Base-by-base conservation (phyloP, 2,797 vertebrate species). In the Fistularia tabacaria region DNA sequence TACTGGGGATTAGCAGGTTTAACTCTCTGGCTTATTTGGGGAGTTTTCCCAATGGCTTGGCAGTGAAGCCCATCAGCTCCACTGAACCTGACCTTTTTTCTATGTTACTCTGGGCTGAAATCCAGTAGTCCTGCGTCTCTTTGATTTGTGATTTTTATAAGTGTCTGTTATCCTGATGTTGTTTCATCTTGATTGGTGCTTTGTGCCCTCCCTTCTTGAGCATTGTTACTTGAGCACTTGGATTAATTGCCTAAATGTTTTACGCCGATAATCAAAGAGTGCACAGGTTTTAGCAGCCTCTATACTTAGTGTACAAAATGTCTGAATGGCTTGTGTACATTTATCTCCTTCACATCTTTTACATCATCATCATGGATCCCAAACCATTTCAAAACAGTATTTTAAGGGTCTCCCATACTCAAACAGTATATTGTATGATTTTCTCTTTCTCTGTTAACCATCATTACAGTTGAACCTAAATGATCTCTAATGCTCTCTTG, bases 1-100 rank as follows among this genome's bases (percentile, higher is more conserved):
- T 83, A 72, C 82, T 36, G 74, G 62, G 86, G 85, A 87, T 89
- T 87, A 86, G 68, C 58, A 44, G 73, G 77, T 67, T 88, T 87
- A 89, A 85, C 84, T 82, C 83, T 73, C 53, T 36, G 73, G 76
- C 74, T 81, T 86, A 84, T 86, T 82, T 78, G 70, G 82, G 67
- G 71, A 75, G 72, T 76, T 84, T 79, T 73, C 74, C 80, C 68
- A 43, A 74, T 77, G 72, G 76, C 62, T 64, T 59, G 62, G 55
- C 59, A 64, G 73, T 13, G 55, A 67, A 78, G 71, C 80, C 69
- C 45, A n/a, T 69, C 67, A 74, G 76, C 66, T 76, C 51, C 62
- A 80, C 74, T 76, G 75, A 80, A 68, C 79, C 75, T 84, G 77
- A 86, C 83, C 84, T 77, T 81, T 77, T 66, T 77, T 74, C 45